Evolutionary conservation across 2,113 vertebrate genomes (phyloP), one percentile per base, ranked within the genome.

Genomic region (Gallinago undulata): DNA sequence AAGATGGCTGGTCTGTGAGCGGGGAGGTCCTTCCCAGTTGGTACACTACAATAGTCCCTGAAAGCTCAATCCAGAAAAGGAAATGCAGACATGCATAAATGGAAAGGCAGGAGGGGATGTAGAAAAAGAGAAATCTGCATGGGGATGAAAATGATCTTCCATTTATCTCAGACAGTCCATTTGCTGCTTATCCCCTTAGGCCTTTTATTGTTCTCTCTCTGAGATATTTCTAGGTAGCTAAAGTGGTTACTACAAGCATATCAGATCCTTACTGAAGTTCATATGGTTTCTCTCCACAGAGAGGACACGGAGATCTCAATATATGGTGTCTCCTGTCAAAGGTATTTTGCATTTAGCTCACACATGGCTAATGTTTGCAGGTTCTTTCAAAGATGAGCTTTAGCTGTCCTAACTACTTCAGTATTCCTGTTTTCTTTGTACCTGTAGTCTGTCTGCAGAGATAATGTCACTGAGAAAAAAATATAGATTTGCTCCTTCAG

Each of bases 401-500:
- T 78, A 60, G n/a, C 48, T 78, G 27, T 60, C 19, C 16, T 75
- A 64, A 39, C 33, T 28, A 28, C 48, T 33, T 84, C 72, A 56
- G 12, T 60, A 72, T 56, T 87, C 63, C 72, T 84, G 27, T 82
- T 89, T 97, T 18, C 60, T 27, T 87, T 90, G 19, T 73, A 94
- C 60, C 86, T 96, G 60, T 75, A 75, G 50, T 75, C 79, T 96
- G 79, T 24, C 41, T 33, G 19, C 53, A 85, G 86, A 94, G 87
- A 90, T 89, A 81, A 57, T 56, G 50, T 45, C 45, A 41, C 43
- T 39, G 33, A 45, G 41, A 82, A 90, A 70, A 25, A 25, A 88
- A 87, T 74, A 89, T 23, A 81, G 72, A 55, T 63, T 63, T 66
- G 41, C 30, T 79, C 37, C 51, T 66, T 79, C 77, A 81, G 19